phyloP scores from a whole-genome alignment of 2,797 vertebrate species.

The Iguana delicatissima region DNA sequence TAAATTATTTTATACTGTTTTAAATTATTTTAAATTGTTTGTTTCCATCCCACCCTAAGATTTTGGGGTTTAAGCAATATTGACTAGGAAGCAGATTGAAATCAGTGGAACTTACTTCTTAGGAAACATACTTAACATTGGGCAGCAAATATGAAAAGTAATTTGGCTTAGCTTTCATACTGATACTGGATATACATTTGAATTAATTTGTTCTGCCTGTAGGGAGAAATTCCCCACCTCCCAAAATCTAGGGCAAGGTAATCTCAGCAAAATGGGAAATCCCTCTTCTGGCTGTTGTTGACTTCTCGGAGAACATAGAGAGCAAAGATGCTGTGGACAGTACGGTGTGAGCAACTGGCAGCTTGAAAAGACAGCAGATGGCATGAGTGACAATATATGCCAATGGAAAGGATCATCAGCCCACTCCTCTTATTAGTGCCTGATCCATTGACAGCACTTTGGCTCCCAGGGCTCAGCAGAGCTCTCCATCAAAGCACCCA shows the following conservation, averaged over 20 bases:
- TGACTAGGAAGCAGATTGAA: background rate
- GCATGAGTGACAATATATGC: slow-evolving; percentile 20
- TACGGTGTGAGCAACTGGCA: slow-evolving; percentile 13
- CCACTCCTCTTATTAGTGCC: slow-evolving; percentile 24
- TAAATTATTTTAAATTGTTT: no score
- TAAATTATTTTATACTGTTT: no score
- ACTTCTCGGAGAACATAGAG: background rate
- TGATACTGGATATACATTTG: background rate
- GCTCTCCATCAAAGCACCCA: slow-evolving; percentile 31
- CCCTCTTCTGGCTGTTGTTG: background rate
- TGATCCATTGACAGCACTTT: slow-evolving; percentile 29
- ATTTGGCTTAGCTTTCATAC: background rate
- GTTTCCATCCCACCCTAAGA: no score
- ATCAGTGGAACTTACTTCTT: background rate
- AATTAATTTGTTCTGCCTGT: background rate
- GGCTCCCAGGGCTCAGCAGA: background rate
- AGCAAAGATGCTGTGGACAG: background rate
- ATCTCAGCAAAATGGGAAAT: background rate
- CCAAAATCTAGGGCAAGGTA: slow-evolving; percentile 6
- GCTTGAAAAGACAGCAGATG: slow-evolving; percentile 33
- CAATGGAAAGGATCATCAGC: slow-evolving; percentile 44
- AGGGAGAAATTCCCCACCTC: background rate
- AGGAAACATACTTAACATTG: background rate
- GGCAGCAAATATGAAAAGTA: background rate
- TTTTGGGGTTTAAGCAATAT: background rate